Conservation (phyloP, 2,113 vertebrate genomes). For the Brachionichthys hirsutus region DNA sequence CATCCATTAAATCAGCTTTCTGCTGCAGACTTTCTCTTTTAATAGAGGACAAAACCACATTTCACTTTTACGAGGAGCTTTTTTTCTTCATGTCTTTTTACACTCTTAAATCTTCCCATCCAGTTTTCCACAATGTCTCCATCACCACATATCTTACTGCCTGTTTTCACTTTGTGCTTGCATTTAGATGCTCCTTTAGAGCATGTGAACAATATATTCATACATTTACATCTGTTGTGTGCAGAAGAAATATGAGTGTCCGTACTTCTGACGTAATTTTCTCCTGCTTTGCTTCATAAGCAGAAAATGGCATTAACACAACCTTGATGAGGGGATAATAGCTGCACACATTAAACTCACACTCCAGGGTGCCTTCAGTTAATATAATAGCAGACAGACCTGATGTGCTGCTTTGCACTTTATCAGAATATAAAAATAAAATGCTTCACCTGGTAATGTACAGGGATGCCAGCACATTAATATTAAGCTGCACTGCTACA, state of each 20-base stretch:
- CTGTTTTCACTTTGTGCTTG: too few relatives aligned
- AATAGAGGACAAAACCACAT: background rate
- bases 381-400: conserved; percentile 11
- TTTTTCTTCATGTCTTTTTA: background rate
- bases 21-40: conserved; percentile 5
- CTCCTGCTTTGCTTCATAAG: background rate
- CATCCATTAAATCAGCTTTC: conserved; percentile 26
- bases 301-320: conserved; percentile 19
- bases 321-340: conserved; percentile 1
- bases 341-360: conserved; percentile 8
- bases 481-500: conserved; percentile 5
- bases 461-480: background rate
- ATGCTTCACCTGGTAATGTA: background rate
- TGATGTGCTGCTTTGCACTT: conserved; percentile 11
- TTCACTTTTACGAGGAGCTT: background rate
- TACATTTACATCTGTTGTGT: background rate
- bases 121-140: too few relatives aligned
- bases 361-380: conserved; percentile 2
- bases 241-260: conserved; percentile 2
- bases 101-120: background rate
- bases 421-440: conserved; percentile 27
- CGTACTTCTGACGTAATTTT: conserved; percentile 16
- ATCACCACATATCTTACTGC: too few relatives aligned
- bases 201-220: background rate
- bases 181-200: too few relatives aligned